These are phyloP conservation scores for Chloroceryle inda DNA, from an alignment of 2,797 vertebrate species.

Conservation along the genomic window DNA sequence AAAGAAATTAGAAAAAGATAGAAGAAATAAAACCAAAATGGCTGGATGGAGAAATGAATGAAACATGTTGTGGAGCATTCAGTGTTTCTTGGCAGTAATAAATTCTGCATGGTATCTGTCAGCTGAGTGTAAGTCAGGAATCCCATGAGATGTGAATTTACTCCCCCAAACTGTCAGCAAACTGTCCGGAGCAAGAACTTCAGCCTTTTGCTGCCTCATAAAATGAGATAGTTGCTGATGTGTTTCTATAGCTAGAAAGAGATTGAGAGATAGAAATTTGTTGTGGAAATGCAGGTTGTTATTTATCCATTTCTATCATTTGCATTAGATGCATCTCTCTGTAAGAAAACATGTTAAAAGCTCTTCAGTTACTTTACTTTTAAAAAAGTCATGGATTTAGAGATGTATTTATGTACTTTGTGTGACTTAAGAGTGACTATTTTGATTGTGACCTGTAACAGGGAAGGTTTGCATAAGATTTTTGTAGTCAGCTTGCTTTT, in stretches of 20 bases:
- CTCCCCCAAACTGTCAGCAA: neutral
- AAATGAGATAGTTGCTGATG: neutral
- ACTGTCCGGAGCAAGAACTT: neutral
- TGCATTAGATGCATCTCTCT: neutral
- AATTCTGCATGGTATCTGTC: neutral
- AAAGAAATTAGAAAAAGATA: neutral
- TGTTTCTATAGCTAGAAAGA: neutral
- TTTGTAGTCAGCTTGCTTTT: neutral
- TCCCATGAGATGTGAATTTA: neutral
- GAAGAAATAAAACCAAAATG: neutral
- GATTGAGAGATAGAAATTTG: neutral
- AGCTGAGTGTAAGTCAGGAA: neutral
- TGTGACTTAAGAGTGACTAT: neutral
- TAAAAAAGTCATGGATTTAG: neutral
- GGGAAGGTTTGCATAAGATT: rapidly evolving
- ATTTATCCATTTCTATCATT: neutral
- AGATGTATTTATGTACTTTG: neutral
- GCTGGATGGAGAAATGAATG: neutral
- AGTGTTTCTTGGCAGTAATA: neutral
- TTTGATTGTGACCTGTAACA: rapidly evolving
- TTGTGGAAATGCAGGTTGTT: neutral
- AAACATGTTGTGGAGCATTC: neutral
- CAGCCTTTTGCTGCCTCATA: neutral
- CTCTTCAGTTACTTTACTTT: neutral
- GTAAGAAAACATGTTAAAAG: neutral